phyloP scores from a whole-genome alignment of 2,888 invertebrate species.

The Heliconius ethilla region DNA sequence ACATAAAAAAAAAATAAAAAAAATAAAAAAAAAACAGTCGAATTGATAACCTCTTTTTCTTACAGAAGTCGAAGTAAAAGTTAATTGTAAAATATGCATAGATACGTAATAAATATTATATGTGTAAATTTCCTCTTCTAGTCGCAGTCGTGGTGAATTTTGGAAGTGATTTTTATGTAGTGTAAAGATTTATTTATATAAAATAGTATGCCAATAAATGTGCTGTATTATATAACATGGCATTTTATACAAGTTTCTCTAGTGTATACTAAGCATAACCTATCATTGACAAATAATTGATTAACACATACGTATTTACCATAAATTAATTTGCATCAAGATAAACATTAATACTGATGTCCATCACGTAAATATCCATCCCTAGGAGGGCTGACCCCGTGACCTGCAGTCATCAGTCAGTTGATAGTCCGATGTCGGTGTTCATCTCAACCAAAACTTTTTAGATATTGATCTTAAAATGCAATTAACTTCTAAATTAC shows the following conservation, averaged over 20 bases:
- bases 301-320: not conserved
- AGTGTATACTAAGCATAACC: not conserved
- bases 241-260: not conserved
- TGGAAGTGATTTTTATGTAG: not conserved
- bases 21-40: too few species aligned
- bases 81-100: not conserved
- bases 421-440: not conserved
- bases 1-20: too few species aligned
- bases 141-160: not conserved
- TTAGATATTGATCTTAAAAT: not conserved
- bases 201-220: not conserved
- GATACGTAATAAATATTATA: not conserved
- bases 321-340: slow-evolving; percentile 9
- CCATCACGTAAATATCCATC: not conserved
- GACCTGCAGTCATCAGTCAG: slow-evolving; percentile 5
- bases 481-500: not conserved
- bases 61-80: too few species aligned
- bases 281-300: not conserved
- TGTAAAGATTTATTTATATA: not conserved
- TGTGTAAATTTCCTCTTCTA: not conserved
- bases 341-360: not conserved
- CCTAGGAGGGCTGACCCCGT: not conserved
- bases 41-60: too few species aligned
- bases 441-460: slow-evolving; percentile 4
- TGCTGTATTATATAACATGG: not conserved